These are phyloP conservation scores for Troides oblongomaculatus DNA, from an alignment of 2,888 invertebrate genomes.

Conservation along the genomic window DNA sequence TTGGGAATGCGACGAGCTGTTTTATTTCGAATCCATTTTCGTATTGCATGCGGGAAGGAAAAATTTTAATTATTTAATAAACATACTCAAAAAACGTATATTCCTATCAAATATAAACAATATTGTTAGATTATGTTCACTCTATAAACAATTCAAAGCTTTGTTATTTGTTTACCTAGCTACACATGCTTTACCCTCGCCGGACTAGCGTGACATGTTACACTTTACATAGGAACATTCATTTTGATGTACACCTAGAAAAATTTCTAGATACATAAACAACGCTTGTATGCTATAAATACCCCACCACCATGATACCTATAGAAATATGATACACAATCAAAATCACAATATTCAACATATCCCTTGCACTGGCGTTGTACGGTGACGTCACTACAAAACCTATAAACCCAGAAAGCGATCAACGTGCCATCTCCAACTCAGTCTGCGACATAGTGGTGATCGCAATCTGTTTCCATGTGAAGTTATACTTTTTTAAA, in stretches of 20 bases:
- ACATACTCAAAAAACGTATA: constrained; percentile 18
- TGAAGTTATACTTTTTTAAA: constrained; percentile 8
- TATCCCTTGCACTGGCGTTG: constrained; percentile 8
- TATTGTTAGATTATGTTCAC: constrained; percentile 36
- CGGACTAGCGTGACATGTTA: neutral
- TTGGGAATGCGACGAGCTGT: constrained; percentile 78
- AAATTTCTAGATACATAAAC: neutral
- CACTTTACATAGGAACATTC: neutral
- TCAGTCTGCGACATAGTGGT: constrained; percentile 45
- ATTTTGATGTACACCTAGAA: neutral
- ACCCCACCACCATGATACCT: constrained; percentile 23
- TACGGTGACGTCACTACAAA: constrained; percentile 50
- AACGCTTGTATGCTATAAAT: neutral
- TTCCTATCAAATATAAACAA: constrained; percentile 32
- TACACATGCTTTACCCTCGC: constrained; percentile 22
- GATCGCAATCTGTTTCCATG: constrained; percentile 47
- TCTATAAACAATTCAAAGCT: constrained; percentile 22
- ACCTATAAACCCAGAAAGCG: constrained; percentile 53
- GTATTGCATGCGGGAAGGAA: constrained; percentile 70
- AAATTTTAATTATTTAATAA: constrained; percentile 44
- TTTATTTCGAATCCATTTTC: constrained; percentile 57
- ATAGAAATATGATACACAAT: constrained; percentile 10
- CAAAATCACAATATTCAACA: constrained; percentile 3
- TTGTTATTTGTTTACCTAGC: constrained; percentile 27
- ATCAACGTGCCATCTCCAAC: constrained; percentile 55